A percentile compares a stretch with the other conserved stretches of the same genome.
These are phyloP conservation scores for Heliconius sara DNA, from an alignment of 2,888 invertebrate genomes.

Conservation along the genomic window DNA sequence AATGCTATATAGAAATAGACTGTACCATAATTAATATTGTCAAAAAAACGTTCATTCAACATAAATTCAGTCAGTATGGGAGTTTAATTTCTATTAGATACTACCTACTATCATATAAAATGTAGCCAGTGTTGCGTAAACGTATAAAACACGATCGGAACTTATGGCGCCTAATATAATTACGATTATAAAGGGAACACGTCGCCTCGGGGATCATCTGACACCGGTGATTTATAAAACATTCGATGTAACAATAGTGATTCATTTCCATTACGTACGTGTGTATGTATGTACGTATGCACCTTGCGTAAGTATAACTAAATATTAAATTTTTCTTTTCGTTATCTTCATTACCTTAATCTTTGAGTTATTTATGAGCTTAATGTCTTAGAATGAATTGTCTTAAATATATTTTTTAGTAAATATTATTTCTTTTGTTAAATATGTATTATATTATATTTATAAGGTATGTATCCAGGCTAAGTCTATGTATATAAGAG, in stretches of 20 bases:
- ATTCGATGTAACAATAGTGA: conserved; percentile 24
- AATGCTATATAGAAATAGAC: background rate
- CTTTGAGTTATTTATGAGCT: too few species aligned
- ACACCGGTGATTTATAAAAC: conserved; percentile 51
- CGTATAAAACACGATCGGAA: conserved; percentile 59
- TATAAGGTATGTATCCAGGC: too few species aligned
- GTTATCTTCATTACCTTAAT: too few species aligned
- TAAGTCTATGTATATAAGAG: too few species aligned
- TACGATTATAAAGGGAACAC: conserved; percentile 60
- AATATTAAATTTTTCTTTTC: too few species aligned
- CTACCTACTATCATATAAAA: background rate
- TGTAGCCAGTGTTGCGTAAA: conserved; percentile 61
- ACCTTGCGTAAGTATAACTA: background rate
- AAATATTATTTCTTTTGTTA: too few species aligned
- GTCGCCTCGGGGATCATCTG: conserved; percentile 65
- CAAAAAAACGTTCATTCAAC: background rate
- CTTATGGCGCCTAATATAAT: conserved; percentile 52
- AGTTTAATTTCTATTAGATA: too few species aligned
- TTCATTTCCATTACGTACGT: background rate
- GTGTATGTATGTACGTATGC: background rate
- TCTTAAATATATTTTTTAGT: too few species aligned
- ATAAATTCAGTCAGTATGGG: too few species aligned
- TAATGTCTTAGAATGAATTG: too few species aligned
- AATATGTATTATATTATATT: too few species aligned
- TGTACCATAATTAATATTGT: background rate